These are phyloP conservation scores for Sebastes steindachneri DNA, from an alignment of 2,797 vertebrate species.

Conservation along the genomic window DNA sequence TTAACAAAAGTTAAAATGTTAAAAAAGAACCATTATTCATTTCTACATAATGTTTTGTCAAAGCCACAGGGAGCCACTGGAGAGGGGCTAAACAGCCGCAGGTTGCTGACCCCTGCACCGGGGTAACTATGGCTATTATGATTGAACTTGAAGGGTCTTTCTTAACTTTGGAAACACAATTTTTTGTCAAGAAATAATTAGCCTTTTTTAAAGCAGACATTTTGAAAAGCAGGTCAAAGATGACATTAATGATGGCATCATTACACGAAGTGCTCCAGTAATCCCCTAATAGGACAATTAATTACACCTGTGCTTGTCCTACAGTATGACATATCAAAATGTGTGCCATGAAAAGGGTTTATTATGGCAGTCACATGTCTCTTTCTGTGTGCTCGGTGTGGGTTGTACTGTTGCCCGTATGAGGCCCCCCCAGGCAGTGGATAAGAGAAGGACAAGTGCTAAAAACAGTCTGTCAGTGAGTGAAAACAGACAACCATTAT, in stretches of 20 bases:
- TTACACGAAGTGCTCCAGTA: background rate
- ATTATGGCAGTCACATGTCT: background rate
- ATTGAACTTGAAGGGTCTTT: background rate
- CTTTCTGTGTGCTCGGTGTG: background rate
- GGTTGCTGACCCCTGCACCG: too few relatives aligned
- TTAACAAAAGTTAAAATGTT: too few relatives aligned
- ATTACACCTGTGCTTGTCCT: background rate
- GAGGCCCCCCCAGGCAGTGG: constrained; percentile 9
- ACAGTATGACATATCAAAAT: background rate
- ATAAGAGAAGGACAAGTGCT: constrained; percentile 60
- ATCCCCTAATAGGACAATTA: background rate
- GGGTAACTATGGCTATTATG: background rate
- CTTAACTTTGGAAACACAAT: background rate
- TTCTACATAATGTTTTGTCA: too few relatives aligned
- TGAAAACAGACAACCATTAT: constrained; percentile 58
- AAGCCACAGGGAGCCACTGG: too few relatives aligned
- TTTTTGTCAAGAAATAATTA: background rate
- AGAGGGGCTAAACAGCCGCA: too few relatives aligned
- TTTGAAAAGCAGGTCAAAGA: background rate
- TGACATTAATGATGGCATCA: background rate
- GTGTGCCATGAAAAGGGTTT: background rate
- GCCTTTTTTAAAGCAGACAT: background rate
- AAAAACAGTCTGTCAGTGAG: constrained; percentile 70
- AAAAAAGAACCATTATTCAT: too few relatives aligned
- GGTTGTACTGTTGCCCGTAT: background rate